A percentile compares a stretch with the other conserved stretches of the same genome.
Conservation (phyloP, 2,797 vertebrate species). For the Characodon lateralis region DNA sequence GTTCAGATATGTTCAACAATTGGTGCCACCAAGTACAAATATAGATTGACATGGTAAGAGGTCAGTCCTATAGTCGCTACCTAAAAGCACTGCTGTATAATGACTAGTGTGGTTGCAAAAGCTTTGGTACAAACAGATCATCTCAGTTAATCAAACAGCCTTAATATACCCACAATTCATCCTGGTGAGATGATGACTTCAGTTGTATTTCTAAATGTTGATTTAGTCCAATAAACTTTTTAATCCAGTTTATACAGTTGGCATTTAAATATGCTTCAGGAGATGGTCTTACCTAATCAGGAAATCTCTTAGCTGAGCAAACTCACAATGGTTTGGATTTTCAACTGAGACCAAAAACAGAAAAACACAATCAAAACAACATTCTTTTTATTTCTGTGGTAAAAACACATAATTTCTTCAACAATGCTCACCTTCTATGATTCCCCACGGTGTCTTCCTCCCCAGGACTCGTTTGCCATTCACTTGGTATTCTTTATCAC, state of each 20-base stretch:
- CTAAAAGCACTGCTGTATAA: too few species aligned
- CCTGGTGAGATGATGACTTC: not conserved
- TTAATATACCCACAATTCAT: not conserved
- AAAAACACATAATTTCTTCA: not conserved
- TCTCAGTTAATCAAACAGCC: too few species aligned
- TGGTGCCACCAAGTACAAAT: too few species aligned
- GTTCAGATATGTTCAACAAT: too few species aligned
- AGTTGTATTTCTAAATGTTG: not conserved
- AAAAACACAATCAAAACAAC: not conserved
- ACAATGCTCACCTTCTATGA: slow-evolving; percentile 90
- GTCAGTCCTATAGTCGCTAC: too few species aligned
- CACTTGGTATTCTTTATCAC: slow-evolving; percentile 98
- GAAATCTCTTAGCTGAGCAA: slow-evolving; percentile 95
- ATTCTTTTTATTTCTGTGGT: not conserved
- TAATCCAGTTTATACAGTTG: not conserved
- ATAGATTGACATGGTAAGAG: too few species aligned
- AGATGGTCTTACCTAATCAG: slow-evolving; percentile 89
- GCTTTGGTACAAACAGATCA: not conserved
- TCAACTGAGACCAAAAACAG: slow-evolving; percentile 85
- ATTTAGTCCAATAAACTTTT: not conserved
- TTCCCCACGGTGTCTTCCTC: slow-evolving; percentile 96
- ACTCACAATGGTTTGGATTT: slow-evolving; percentile 97
- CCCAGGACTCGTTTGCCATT: slow-evolving; percentile 94
- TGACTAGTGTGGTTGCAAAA: too few species aligned
- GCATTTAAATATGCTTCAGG: slow-evolving; percentile 5